Base-by-base conservation (phyloP, 2,888 invertebrate genomes). In the Dichetophora obliterata region DNA sequence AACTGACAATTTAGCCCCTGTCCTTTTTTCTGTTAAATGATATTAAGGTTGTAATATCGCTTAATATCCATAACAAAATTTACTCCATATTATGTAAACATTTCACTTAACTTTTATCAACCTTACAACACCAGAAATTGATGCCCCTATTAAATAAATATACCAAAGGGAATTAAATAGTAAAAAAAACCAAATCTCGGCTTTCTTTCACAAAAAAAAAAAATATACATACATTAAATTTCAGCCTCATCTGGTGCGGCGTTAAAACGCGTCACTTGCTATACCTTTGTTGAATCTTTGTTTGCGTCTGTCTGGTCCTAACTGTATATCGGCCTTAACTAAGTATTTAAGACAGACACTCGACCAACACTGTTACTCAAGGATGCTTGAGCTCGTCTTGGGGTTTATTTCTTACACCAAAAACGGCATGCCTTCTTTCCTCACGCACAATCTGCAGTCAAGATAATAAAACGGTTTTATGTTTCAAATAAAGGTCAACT, bases 401-500 rank as follows among this genome's bases (percentile, higher is more conserved):
- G 43, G 19, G 19, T 43, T 27, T 19, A 16, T 63, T 11, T 63
- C 19, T 34, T 63, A 43, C 43, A 8, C 37, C 37, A 37, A 37
- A 8, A 5, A 37, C 8, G 43, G 1, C 43, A 1, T 1, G 43
- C 34, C 63, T 16, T 54, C 34, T 52, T 24, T 4, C 2, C 14
- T 19, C 37, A n/a, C 52, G 8, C 34, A 37, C 71, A 37, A 59
- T 22, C 57, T 71, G 43, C 14, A 43, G 11, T 43, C 43, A 43
- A 43, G 43, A 43, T 43, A 43, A 50, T 71, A 54, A 63, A 76
- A 76, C 37, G 34, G 71, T 65, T 71, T 76, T 71, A 71, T 76
- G 65, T 75, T 75, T 70, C 75, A 50, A 69, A 75, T 76, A 65
- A 76, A 71, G 76, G 76, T 76, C 76, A 76, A 65, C 54, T 65